Conservation (phyloP, 1,140 invertebrate genomes). For the Apis mellifera region DNA sequence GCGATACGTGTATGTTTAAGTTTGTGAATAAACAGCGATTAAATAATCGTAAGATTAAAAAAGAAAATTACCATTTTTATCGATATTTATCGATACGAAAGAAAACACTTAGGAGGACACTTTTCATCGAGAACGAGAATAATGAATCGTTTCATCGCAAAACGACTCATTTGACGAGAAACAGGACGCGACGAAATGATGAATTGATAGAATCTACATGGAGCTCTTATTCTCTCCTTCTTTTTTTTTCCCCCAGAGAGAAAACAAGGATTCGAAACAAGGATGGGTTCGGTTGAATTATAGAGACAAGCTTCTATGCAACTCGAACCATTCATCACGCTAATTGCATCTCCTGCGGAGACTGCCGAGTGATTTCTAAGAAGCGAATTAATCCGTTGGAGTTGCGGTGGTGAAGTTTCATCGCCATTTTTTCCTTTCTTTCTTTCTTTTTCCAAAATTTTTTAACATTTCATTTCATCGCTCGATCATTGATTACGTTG, state of each 20-base stretch:
- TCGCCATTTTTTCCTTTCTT: too few species aligned
- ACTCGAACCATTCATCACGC: slow-evolving; percentile 30
- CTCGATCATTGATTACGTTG: too few species aligned
- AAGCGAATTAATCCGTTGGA: slow-evolving; percentile 30
- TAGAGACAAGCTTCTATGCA: slow-evolving; percentile 8
- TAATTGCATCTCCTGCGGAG: slow-evolving; percentile 13
- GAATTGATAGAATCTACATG: slow-evolving; percentile 7
- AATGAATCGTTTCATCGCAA: background rate
- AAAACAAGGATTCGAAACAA: background rate
- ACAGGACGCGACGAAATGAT: background rate
- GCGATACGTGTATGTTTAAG: too few species aligned
- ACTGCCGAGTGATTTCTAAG: slow-evolving; percentile 2
- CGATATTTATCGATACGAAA: background rate
- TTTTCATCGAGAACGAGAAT: background rate
- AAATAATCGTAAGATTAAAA: background rate
- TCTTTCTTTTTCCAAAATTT: too few species aligned
- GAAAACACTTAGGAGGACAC: too few species aligned
- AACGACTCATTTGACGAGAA: background rate
- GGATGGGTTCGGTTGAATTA: slow-evolving; percentile 15
- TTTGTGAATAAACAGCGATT: too few species aligned
- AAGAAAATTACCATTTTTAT: background rate
- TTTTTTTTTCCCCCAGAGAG: background rate
- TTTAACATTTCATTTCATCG: too few species aligned
- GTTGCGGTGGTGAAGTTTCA: background rate
- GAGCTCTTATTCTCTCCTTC: too few species aligned